Evolutionary conservation across 2,888 invertebrate genomes (phyloP).

Genomic region (Synergus gifuensis): DNA sequence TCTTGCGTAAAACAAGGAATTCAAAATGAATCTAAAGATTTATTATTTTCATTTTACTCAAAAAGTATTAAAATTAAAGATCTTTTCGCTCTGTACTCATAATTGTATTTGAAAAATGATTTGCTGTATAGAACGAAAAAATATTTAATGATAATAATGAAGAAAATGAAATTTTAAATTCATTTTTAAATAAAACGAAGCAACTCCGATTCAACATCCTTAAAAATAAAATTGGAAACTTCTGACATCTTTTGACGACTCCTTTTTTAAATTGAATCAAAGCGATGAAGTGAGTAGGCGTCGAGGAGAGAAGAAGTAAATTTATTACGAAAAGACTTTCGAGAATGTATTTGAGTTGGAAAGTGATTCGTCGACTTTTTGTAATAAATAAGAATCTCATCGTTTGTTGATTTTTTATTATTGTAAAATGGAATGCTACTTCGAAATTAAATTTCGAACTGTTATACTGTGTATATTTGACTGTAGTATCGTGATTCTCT

Average conservation of each 20-base stretch:
- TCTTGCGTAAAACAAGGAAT: too few species aligned
- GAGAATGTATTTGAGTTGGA: conserved; percentile 9
- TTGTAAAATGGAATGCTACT: conserved; percentile 35
- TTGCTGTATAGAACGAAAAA: too few species aligned
- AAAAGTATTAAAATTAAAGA: too few species aligned
- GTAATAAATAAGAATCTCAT: conserved; percentile 39
- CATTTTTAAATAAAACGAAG: too few species aligned
- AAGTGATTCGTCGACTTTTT: conserved; percentile 15
- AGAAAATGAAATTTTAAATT: too few species aligned
- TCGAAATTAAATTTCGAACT: conserved; percentile 40
- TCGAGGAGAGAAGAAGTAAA: background rate
- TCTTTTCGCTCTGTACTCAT: too few species aligned
- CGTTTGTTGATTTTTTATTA: conserved; percentile 38
- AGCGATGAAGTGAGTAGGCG: background rate
- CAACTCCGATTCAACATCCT: background rate
- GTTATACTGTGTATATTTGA: conserved; percentile 40
- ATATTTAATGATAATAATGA: too few species aligned
- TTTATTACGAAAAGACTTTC: background rate
- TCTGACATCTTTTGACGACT: background rate
- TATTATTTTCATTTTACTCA: too few species aligned
- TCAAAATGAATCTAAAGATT: too few species aligned
- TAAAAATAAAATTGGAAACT: background rate
- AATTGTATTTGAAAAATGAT: too few species aligned
- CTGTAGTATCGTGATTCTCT: conserved; percentile 47
- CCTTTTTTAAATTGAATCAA: background rate